These are phyloP conservation scores for Troides oblongomaculatus DNA, from an alignment of 2,888 invertebrate species.

Conservation along the genomic window DNA sequence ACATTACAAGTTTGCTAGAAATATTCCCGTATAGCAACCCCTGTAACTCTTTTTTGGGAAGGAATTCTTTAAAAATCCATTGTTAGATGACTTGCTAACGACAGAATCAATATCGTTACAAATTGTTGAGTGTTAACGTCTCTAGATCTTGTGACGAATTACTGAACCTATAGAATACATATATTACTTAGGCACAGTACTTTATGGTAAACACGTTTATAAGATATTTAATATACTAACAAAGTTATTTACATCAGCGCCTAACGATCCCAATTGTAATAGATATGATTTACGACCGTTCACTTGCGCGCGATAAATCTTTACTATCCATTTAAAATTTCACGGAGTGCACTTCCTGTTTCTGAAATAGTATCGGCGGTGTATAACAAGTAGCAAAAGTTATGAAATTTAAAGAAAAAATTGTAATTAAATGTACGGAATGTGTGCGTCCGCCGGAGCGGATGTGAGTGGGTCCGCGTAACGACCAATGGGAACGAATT, in stretches of 20 bases:
- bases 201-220: background rate
- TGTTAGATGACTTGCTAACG: too few species aligned
- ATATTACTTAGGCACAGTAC: background rate
- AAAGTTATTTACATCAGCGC: slow-evolving; percentile 8
- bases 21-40: too few species aligned
- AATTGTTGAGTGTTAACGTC: too few species aligned
- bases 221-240: background rate
- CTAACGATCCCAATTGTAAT: slow-evolving; percentile 24
- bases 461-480: slow-evolving; percentile 3
- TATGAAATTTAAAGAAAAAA: slow-evolving; percentile 5
- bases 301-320: slow-evolving; percentile 19
- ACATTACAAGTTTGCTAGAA: too few species aligned
- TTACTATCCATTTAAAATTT: slow-evolving; percentile 1
- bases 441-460: background rate
- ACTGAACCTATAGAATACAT: background rate
- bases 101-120: too few species aligned
- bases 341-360: slow-evolving; percentile 14
- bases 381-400: background rate
- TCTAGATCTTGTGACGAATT: background rate
- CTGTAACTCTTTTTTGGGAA: too few species aligned
- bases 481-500: slow-evolving; percentile 19
- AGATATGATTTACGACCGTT: slow-evolving; percentile 21
- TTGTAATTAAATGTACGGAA: background rate
- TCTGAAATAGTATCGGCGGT: slow-evolving; percentile 5
- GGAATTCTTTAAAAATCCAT: too few species aligned